A percentile compares a stretch with the other conserved stretches of the same genome.
phyloP scores from a whole-genome alignment of 2,797 vertebrate species.

The Pangasius mekongensis region DNA sequence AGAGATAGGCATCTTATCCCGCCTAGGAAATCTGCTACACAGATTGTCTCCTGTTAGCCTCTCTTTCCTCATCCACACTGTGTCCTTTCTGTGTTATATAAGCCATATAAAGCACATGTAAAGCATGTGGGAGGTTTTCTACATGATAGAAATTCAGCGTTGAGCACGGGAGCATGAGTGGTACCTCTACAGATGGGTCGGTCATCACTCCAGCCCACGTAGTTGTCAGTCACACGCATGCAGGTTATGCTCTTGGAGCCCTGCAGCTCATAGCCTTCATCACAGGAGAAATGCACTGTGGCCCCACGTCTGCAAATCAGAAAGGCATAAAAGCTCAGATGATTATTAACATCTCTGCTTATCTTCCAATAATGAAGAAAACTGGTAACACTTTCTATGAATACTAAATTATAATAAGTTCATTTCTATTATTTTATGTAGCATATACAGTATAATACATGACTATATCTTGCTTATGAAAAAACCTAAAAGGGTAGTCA shows the following conservation, averaged over 20 bases:
- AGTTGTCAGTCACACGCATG: conserved; percentile 94
- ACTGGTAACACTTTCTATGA: neutral
- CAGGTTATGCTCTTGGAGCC: conserved; percentile 98
- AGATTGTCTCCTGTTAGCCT: conserved; percentile 37
- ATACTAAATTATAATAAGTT: neutral
- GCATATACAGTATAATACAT: neutral
- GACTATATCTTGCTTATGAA: no score
- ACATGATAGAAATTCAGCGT: neutral
- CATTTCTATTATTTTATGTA: neutral
- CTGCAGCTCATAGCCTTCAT: conserved; percentile 96
- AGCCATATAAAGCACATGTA: conserved; percentile 9
- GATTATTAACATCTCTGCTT: neutral
- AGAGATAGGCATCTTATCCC: conserved; percentile 48
- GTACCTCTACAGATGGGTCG: conserved; percentile 96
- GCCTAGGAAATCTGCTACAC: conserved; percentile 32
- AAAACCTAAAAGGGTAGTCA: no score
- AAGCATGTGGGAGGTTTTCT: neutral
- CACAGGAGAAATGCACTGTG: conserved; percentile 96
- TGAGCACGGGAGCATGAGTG: neutral
- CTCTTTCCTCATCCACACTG: conserved; percentile 12
- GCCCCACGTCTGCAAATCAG: conserved; percentile 84
- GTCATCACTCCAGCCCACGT: conserved; percentile 98
- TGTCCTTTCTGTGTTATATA: neutral
- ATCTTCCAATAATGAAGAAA: neutral
- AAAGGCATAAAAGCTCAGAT: conserved; percentile 2